Evolutionary conservation across 2,113 vertebrate genomes (phyloP).

Genomic region (Oreotrochilus melanogaster): DNA sequence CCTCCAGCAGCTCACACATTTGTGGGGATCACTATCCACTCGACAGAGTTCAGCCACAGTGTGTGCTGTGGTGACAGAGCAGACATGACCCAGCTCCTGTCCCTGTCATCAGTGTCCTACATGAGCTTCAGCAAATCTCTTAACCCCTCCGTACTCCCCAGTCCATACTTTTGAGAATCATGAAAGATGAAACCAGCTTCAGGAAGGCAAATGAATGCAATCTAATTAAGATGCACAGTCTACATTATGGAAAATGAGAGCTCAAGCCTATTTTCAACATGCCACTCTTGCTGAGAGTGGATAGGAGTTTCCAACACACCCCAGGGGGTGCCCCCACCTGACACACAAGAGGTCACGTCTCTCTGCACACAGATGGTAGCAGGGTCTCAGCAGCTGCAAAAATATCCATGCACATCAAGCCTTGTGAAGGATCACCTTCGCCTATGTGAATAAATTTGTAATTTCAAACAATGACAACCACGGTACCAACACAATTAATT

Average conservation of each 20-base stretch:
- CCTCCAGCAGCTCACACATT: neutral
- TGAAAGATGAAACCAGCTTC: neutral
- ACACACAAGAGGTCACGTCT: neutral
- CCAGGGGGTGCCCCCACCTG: neutral
- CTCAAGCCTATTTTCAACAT: neutral
- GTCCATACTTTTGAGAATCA: neutral
- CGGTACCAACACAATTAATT: neutral
- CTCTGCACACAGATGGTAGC: neutral
- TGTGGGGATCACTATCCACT: neutral
- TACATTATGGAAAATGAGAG: neutral
- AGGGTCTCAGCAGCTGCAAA: neutral
- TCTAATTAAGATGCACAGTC: neutral
- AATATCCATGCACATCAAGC: neutral
- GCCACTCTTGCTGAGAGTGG: neutral
- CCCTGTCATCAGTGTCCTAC: neutral
- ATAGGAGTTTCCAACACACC: neutral
- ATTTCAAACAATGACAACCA: neutral
- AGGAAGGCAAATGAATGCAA: neutral
- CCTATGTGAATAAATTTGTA: neutral
- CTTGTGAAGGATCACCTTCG: neutral
- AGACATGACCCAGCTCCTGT: neutral
- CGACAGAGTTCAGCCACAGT: neutral
- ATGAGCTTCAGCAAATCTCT: neutral
- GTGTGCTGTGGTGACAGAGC: rapidly evolving
- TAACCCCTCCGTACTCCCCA: neutral